These are phyloP conservation scores for Brachypodius melanocephalos DNA, from an alignment of 2,113 vertebrate species.

Conservation along the genomic window DNA sequence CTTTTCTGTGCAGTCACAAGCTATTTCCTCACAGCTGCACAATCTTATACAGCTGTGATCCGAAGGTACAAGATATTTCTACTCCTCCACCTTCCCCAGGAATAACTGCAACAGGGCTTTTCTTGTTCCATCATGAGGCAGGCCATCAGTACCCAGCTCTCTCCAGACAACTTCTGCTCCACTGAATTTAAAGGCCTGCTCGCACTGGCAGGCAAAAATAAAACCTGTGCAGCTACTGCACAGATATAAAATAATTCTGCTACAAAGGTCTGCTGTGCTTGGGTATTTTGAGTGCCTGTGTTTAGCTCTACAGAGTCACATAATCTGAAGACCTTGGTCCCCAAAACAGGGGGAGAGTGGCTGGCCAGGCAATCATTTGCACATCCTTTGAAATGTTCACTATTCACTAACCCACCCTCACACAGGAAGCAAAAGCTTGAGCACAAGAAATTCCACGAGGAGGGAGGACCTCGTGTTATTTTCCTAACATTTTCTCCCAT, in stretches of 20 bases:
- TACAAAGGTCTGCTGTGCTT: background rate
- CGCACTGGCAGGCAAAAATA: background rate
- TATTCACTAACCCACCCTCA: background rate
- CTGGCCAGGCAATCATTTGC: background rate
- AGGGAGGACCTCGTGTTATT: background rate
- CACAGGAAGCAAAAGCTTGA: background rate
- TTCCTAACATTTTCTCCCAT: background rate
- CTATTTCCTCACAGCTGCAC: background rate
- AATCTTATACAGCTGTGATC: background rate
- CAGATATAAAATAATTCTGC: background rate
- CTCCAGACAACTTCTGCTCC: background rate
- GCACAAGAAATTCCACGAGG: background rate
- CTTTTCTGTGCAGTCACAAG: background rate
- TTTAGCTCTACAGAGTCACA: background rate
- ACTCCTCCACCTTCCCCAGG: background rate
- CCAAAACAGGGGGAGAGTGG: background rate
- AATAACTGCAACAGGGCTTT: background rate
- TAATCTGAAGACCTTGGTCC: no score
- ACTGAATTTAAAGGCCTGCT: background rate
- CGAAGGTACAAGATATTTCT: background rate
- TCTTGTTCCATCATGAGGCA: background rate
- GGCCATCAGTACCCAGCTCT: background rate
- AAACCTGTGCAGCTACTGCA: background rate
- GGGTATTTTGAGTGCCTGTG: no score
- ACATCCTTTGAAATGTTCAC: accelerated